Base-by-base conservation (phyloP, 2,888 invertebrate genomes). In the Tenodera sinensis region DNA sequence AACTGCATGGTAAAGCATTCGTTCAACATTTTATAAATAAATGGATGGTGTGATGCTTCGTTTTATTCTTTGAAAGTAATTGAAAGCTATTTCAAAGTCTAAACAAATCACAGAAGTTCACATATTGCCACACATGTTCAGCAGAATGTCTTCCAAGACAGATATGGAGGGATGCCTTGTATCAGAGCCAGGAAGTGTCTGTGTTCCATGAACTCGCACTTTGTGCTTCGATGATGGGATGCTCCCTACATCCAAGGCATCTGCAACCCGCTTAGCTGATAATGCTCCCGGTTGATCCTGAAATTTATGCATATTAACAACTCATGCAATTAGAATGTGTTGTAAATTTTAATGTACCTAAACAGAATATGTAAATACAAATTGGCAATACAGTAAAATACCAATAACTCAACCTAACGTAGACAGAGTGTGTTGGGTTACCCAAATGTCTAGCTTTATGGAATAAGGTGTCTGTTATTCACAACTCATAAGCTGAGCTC, bases 241-340 rank as follows among this genome's bases (percentile, higher is more conserved):
- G 90, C 93, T 93, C 90, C 92, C 91, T 28, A 93, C 91, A 91
- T 93, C 93, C 89, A 93, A 91, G 30, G 93, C 93, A 90, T 92
- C 92, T 83, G 92, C 92, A 4, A 93, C 92, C 91, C 93, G 91
- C 27, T 92, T 92, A 14, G 93, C 92, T 89, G 90, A 92, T 90
- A 93, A 87, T 25, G 93, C 92, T 89, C 91, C 92, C 14, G 92
- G 91, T 87, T 91, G 91, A 91, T 93, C 93, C 93, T 93, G 85
- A 88, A 89, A 83, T 20, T 91, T 93, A 92, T 93, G 93, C 91
- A 93, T 93, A 89, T 93, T 93, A 25, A 93, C 93, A 83, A 93
- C 90, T 8, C 93, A 92, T 90, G 93, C 91, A 88, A 93, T 92
- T 42, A 93, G 93, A 83, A 93, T 54, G 14, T 54, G 14, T 15